These are phyloP conservation scores for Strix uralensis DNA, from an alignment of 2,113 vertebrate genomes.

Conservation along the genomic window DNA sequence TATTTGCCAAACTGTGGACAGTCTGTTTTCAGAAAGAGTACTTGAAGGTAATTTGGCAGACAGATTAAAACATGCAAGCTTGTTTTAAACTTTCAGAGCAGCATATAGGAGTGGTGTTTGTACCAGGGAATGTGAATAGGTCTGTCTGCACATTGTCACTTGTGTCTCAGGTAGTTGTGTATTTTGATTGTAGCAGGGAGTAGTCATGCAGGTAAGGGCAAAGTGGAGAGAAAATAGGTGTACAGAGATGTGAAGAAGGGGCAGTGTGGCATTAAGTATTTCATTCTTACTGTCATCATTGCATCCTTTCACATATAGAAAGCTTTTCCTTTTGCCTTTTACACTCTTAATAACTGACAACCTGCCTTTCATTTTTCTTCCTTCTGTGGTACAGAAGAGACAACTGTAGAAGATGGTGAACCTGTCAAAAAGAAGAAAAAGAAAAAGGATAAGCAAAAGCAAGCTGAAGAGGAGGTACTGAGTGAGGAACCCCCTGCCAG, in stretches of 20 bases:
- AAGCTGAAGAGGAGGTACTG: conserved; percentile 53
- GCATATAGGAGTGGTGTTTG: neutral
- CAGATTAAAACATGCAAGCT: neutral
- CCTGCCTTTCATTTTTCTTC: neutral
- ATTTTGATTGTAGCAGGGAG: neutral
- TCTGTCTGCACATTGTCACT: neutral
- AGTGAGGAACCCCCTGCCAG: conserved; percentile 67
- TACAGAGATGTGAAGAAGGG: neutral
- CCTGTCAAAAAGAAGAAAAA: conserved; percentile 89
- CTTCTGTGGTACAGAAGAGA: conserved; percentile 2
- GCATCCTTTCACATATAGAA: neutral
- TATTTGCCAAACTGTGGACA: neutral
- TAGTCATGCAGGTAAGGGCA: neutral
- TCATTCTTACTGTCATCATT: neutral
- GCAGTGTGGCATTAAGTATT: neutral
- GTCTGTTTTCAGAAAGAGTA: neutral
- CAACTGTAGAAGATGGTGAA: conserved; percentile 64
- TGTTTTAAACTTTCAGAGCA: neutral
- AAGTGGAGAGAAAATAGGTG: neutral
- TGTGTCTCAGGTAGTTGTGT: neutral
- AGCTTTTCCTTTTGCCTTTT: neutral
- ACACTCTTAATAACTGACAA: neutral
- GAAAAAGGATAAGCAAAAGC: conserved; percentile 85
- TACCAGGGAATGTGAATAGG: neutral
- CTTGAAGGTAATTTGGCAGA: neutral